Percentiles rank a stretch among this genome's conserved stretches.
Conservation (phyloP, 2,113 vertebrate genomes). For the Perca flavescens region DNA sequence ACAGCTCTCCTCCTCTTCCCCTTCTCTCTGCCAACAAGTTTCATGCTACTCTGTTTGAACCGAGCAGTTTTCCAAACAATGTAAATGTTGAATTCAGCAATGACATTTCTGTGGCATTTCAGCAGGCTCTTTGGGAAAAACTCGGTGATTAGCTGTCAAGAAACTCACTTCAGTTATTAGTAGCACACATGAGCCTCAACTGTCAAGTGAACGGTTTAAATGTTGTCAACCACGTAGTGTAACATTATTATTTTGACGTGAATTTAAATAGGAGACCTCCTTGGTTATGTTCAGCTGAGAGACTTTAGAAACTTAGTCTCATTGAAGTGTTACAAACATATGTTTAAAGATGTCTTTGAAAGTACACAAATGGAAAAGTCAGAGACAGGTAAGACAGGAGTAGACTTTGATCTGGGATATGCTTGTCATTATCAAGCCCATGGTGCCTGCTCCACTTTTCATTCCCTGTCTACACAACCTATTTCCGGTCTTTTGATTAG, state of each 20-base stretch:
- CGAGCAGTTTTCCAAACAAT: slow-evolving; percentile 61
- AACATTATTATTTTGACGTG: slow-evolving; percentile 47
- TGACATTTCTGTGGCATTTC: slow-evolving; percentile 77
- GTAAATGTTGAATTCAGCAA: slow-evolving; percentile 52
- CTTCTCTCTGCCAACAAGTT: slow-evolving; percentile 66
- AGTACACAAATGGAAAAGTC: slow-evolving; percentile 27
- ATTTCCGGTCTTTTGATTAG: slow-evolving; percentile 65
- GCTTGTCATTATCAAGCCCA: slow-evolving; percentile 61
- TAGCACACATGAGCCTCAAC: slow-evolving; percentile 36
- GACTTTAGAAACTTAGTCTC: slow-evolving; percentile 31
- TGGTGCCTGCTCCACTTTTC: slow-evolving; percentile 74
- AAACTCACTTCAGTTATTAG: slow-evolving; percentile 52
- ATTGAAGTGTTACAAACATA: slow-evolving; percentile 24
- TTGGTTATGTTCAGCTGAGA: slow-evolving; percentile 29
- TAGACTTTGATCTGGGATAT: slow-evolving; percentile 55
- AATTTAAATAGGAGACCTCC: slow-evolving; percentile 21
- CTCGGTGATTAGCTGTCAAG: slow-evolving; percentile 65
- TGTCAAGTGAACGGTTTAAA: slow-evolving; percentile 51
- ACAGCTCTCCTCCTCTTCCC: slow-evolving; percentile 26
- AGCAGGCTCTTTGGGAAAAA: slow-evolving; percentile 29
- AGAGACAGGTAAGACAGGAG: slow-evolving; percentile 42
- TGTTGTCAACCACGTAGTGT: background rate
- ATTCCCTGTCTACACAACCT: slow-evolving; percentile 52
- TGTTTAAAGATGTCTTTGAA: slow-evolving; percentile 61
- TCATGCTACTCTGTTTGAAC: slow-evolving; percentile 80